phyloP scores from a whole-genome alignment of 2,888 invertebrate species.

The Chamaedrilus cognettii region DNA sequence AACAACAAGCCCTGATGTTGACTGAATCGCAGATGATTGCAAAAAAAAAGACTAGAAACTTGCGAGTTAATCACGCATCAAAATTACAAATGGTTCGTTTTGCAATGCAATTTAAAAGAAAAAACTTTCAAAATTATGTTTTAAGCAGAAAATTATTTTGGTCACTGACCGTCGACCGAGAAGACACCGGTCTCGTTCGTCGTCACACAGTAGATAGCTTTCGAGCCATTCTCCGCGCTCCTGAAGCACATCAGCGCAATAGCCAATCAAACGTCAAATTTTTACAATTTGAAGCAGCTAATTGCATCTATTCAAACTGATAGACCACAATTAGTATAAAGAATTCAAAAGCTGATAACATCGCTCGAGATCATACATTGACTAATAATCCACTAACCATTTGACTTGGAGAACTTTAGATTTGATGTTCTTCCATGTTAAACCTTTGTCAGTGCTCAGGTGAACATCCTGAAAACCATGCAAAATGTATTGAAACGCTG shows the following conservation, averaged over 20 bases:
- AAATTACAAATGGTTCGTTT: too few species aligned
- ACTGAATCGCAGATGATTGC: too few species aligned
- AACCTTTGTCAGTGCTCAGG: constrained; percentile 55
- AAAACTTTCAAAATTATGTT: too few species aligned
- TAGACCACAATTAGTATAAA: background rate
- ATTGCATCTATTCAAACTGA: constrained; percentile 6
- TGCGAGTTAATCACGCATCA: too few species aligned
- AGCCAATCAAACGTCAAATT: background rate
- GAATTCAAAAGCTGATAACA: background rate
- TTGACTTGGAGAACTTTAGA: constrained; percentile 25
- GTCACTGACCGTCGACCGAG: background rate
- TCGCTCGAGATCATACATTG: background rate
- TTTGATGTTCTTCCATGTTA: constrained; percentile 45
- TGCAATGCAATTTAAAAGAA: too few species aligned
- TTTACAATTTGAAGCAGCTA: too few species aligned
- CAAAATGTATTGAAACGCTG: background rate
- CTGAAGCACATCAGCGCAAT: background rate
- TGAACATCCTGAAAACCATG: constrained; percentile 44
- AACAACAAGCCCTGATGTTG: too few species aligned
- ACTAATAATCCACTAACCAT: constrained; percentile 26
- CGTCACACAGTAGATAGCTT: constrained; percentile 18
- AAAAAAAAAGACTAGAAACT: too few species aligned
- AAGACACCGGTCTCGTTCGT: constrained; percentile 8
- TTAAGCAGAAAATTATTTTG: background rate
- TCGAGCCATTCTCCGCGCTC: background rate